Percentiles rank a stretch among this genome's conserved stretches.
Conservation (phyloP, 2,797 vertebrate genomes). For the Enoplosus armatus region DNA sequence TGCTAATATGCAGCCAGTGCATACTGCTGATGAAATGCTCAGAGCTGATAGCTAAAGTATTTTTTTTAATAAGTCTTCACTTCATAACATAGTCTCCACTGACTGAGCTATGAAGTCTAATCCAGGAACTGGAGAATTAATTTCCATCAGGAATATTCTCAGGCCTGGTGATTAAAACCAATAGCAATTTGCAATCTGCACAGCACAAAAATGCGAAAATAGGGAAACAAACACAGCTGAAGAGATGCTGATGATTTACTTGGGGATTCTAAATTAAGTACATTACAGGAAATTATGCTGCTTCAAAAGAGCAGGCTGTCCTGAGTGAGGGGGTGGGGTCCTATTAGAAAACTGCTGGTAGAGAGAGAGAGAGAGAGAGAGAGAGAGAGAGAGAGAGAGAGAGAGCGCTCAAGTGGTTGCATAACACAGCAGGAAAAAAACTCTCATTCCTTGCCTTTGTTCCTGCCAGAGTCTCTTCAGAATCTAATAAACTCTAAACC, state of each 20-base stretch:
- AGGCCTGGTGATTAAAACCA: constrained; percentile 73
- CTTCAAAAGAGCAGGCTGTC: constrained; percentile 84
- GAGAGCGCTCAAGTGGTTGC: constrained; percentile 80
- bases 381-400: constrained; percentile 52
- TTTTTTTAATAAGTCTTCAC: constrained; percentile 37
- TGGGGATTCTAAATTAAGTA: constrained; percentile 82
- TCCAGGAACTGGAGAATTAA: constrained; percentile 67
- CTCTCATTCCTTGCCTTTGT: constrained; percentile 82
- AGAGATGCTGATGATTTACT: constrained; percentile 78
- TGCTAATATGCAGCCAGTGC: constrained; percentile 56
- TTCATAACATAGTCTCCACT: constrained; percentile 60
- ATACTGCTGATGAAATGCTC: constrained; percentile 49
- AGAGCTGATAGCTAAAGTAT: constrained; percentile 34
- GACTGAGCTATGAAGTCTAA: constrained; percentile 64
- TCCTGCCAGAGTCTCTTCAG: constrained; percentile 81
- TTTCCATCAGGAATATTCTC: constrained; percentile 72
- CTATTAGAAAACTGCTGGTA: constrained; percentile 81
- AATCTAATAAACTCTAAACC: constrained; percentile 82
- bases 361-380: constrained; percentile 58
- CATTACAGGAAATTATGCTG: constrained; percentile 85
- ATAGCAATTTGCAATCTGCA: constrained; percentile 67
- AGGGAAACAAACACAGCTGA: constrained; percentile 75
- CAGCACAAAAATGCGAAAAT: constrained; percentile 51
- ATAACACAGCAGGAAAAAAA: constrained; percentile 79
- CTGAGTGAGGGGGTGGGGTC: constrained; percentile 82